Percentiles rank a stretch among this genome's conserved stretches.
These are phyloP conservation scores for Tringa solitaria DNA, from an alignment of 2,113 vertebrate species.

Conservation along the genomic window DNA sequence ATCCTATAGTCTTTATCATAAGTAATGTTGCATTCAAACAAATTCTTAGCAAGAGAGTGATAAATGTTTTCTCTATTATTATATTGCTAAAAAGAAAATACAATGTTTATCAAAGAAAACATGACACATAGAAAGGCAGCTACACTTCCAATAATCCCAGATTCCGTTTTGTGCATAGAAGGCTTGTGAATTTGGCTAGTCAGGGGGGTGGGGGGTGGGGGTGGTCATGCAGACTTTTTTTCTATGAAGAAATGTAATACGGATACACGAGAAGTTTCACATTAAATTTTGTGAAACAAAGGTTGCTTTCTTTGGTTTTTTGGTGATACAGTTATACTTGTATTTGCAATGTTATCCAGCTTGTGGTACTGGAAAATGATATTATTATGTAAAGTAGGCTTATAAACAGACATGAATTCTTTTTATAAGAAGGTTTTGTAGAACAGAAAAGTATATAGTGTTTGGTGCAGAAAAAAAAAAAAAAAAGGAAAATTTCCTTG, in stretches of 20 bases:
- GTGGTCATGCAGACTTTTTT: rapidly evolving
- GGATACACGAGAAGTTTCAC: background rate
- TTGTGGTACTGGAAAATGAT: background rate
- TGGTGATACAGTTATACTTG: background rate
- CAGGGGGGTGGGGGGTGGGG: rapidly evolving
- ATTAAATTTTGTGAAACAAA: background rate
- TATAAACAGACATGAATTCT: background rate
- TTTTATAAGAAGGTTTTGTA: background rate
- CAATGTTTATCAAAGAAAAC: background rate
- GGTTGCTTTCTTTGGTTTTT: background rate
- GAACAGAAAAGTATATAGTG: background rate
- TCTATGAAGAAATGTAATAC: background rate
- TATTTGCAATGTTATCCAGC: background rate
- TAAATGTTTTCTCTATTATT: background rate
- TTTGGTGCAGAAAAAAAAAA: background rate
- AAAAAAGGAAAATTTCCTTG: background rate
- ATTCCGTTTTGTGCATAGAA: background rate
- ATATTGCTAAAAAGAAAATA: background rate
- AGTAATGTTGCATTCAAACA: background rate
- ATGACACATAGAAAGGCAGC: background rate
- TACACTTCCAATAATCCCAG: background rate
- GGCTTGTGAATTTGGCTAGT: background rate
- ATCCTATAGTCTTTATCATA: background rate
- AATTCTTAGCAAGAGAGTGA: background rate
- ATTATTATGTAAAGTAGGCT: background rate